Base-by-base conservation (phyloP, 2,888 invertebrate species). In the Campoletis raptor region DNA sequence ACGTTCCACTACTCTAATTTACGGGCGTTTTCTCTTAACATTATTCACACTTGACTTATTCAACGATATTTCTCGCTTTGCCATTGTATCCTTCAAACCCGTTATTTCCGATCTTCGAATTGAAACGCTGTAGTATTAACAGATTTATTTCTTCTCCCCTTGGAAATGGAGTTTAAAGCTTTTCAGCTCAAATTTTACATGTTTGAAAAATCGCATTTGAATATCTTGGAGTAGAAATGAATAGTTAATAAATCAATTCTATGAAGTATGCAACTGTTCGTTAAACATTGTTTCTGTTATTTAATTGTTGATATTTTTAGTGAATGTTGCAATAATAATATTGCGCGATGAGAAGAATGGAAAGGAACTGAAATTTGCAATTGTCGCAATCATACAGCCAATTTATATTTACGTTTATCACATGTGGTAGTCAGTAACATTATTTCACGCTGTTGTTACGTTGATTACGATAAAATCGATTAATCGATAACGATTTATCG, bases 401-500 rank as follows among this genome's bases (percentile, higher is more conserved):
- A 66, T 48, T 36, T 30, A 69, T 48, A 69, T 69, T 61, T 30
- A 61, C 15, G 21, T 24, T 57, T 57, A 36, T 54, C 12, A 24
- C 37, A 54, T 30, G 15, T 48, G 12, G 12, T 15, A 37, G 64
- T 40, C 36, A 61, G 69, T 82, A 69, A 69, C 74, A 69, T 82
- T 81, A 78, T 69, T 85, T 74, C 78, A 78, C 69, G 81, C 40
- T 40, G 57, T 45, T 24, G 4, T 15, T 70, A 37, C 66, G 57
- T 61, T 52, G 73, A 78, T 78, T 69, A 24, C 30, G 40, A 72
- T 24, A n/a, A 4, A 78, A 85, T 85, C 67, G 74, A 85, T 78
- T 78, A 40, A 52, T 48, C 48, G 64, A 73, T 73, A 82, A 82
- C 78, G 67, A 78, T 85, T 81, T 69, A 78, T 82, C 42, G 83